Percentiles rank a stretch among this genome's conserved stretches.
Evolutionary conservation across 2,888 invertebrate genomes (phyloP).

Genomic region (Antitype chi): DNA sequence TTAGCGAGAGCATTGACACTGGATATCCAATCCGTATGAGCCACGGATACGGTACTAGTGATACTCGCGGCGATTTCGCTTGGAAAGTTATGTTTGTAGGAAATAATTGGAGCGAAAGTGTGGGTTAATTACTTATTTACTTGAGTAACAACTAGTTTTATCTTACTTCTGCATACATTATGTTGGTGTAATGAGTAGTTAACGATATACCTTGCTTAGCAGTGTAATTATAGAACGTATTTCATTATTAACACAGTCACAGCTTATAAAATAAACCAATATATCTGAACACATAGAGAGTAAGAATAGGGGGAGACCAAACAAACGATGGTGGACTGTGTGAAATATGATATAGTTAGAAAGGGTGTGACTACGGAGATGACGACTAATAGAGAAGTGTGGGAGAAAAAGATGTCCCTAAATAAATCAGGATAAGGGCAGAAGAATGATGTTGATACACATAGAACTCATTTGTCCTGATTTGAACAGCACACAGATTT

Average conservation of each 20-base stretch:
- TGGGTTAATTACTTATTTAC: slow-evolving; percentile 27
- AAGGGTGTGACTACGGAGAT: too few relatives aligned
- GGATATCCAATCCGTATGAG: slow-evolving; percentile 55
- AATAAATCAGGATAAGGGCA: too few relatives aligned
- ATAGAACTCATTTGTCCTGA: neutral
- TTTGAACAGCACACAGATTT: neutral
- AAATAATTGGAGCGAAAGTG: slow-evolving; percentile 58
- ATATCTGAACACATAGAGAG: too few relatives aligned
- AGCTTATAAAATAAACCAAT: too few relatives aligned
- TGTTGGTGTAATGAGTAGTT: neutral
- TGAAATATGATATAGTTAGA: too few relatives aligned
- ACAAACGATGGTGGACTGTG: too few relatives aligned
- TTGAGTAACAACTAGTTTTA: slow-evolving; percentile 26
- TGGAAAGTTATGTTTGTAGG: slow-evolving; percentile 45
- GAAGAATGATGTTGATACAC: too few relatives aligned
- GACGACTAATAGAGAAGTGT: too few relatives aligned
- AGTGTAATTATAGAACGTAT: neutral
- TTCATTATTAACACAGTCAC: neutral
- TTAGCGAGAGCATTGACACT: slow-evolving; percentile 67
- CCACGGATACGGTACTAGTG: slow-evolving; percentile 52
- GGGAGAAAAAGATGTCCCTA: too few relatives aligned
- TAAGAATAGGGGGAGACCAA: too few relatives aligned
- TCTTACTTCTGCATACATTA: neutral
- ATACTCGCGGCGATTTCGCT: slow-evolving; percentile 58
- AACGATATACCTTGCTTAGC: slow-evolving; percentile 2